Percentiles rank a stretch among this genome's conserved stretches.
These are phyloP conservation scores for Orchestia grillus DNA, from an alignment of 1,140 invertebrate species.

Conservation along the genomic window DNA sequence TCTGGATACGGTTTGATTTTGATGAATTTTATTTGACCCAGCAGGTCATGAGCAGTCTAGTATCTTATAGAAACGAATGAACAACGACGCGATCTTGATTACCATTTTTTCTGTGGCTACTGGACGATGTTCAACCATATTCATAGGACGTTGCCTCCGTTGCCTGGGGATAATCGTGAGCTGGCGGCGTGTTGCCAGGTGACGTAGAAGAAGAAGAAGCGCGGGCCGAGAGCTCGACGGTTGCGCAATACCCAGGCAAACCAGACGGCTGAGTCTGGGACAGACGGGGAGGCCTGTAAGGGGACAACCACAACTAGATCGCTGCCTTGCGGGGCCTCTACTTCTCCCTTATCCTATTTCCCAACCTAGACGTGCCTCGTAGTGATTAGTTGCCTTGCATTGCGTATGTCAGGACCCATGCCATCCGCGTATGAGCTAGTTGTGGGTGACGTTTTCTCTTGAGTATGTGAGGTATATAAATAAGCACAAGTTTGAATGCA, in stretches of 20 bases:
- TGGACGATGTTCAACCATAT: too few species aligned
- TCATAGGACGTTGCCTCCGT: too few species aligned
- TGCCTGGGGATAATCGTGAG: background rate
- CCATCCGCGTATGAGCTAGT: too few species aligned
- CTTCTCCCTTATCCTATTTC: background rate
- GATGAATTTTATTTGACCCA: too few species aligned
- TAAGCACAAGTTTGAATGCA: background rate
- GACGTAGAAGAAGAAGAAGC: background rate
- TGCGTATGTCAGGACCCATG: background rate
- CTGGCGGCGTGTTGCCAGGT: constrained; percentile 14
- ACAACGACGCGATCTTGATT: too few species aligned
- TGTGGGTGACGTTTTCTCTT: background rate
- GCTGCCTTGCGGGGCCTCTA: background rate
- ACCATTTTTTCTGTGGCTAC: too few species aligned
- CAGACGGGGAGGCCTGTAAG: background rate
- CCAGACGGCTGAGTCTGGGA: background rate
- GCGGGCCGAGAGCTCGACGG: background rate
- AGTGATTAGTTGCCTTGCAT: background rate
- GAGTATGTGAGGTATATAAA: background rate
- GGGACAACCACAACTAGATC: background rate
- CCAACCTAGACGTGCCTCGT: background rate
- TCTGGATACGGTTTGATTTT: too few species aligned
- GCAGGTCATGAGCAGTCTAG: too few species aligned
- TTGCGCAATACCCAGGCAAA: background rate
- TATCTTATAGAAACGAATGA: too few species aligned